A percentile compares a stretch with the other conserved stretches of the same genome.
phyloP scores from a whole-genome alignment of 2,113 vertebrate species.

The Rhinolophus sinicus region DNA sequence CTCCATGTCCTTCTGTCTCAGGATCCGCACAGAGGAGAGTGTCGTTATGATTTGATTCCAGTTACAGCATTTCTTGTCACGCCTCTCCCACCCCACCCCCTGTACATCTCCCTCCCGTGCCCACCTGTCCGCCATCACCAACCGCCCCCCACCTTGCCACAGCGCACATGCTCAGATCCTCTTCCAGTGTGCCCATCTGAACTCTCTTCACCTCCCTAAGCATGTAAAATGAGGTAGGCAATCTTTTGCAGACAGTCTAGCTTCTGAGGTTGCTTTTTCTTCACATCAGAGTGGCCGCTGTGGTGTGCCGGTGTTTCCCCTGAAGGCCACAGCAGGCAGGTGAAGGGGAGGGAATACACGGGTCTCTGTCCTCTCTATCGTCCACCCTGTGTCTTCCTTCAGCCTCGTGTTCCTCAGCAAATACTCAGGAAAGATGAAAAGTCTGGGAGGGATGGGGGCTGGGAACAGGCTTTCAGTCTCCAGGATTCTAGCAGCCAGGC shows the following conservation, averaged over 20 bases:
- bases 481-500: neutral
- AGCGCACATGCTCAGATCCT: neutral
- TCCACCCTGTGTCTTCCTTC: neutral
- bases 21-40: neutral
- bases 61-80: neutral
- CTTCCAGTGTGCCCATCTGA: neutral
- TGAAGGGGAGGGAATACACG: neutral
- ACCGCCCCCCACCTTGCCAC: fast-evolving
- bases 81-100: neutral
- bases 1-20: neutral
- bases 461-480: neutral
- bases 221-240: conserved; percentile 36
- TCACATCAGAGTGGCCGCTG: neutral
- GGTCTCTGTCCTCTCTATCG: fast-evolving
- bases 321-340: neutral
- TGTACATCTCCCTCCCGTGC: fast-evolving
- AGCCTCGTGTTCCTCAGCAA: neutral
- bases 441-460: neutral
- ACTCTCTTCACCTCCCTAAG: neutral
- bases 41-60: neutral
- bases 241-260: neutral
- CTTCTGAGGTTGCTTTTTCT: neutral
- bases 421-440: neutral
- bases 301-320: neutral
- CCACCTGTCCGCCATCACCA: neutral